phyloP scores from a whole-genome alignment of 2,113 vertebrate species.

The Chascanopsetta lugubris region DNA sequence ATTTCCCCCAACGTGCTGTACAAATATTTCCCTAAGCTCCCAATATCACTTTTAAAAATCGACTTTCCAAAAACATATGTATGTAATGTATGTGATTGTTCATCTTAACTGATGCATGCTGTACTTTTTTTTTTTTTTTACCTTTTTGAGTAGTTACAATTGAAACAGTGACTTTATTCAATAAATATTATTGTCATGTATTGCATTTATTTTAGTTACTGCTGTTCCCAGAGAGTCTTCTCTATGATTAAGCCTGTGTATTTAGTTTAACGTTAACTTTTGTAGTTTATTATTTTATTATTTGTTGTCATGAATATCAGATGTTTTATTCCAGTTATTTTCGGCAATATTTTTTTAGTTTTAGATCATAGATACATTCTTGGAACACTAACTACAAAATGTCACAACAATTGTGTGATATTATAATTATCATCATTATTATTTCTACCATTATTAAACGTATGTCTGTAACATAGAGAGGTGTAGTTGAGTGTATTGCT shows the following conservation, averaged over 20 bases:
- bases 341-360: too few relatives aligned
- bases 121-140: not conserved
- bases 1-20: not conserved
- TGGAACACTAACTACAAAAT: too few relatives aligned
- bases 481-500: conserved; percentile 54
- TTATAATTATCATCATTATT: too few relatives aligned
- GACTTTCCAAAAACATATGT: conserved; percentile 3
- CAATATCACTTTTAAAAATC: not conserved
- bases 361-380: too few relatives aligned
- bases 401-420: too few relatives aligned
- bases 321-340: too few relatives aligned
- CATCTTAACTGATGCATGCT: conserved; percentile 11
- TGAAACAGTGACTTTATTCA: conserved; percentile 20
- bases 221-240: not conserved
- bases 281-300: too few relatives aligned
- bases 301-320: too few relatives aligned
- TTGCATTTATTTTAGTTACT: not conserved
- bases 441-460: too few relatives aligned
- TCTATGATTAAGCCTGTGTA: not conserved
- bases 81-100: conserved; percentile 3
- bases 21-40: not conserved
- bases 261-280: too few relatives aligned
- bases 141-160: conserved; percentile 21
- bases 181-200: conserved; percentile 30
- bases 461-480: too few relatives aligned